Evolutionary conservation across 2,113 vertebrate species (phyloP), one percentile per base, ranked within the genome.

Genomic region (Salvelinus fontinalis): DNA sequence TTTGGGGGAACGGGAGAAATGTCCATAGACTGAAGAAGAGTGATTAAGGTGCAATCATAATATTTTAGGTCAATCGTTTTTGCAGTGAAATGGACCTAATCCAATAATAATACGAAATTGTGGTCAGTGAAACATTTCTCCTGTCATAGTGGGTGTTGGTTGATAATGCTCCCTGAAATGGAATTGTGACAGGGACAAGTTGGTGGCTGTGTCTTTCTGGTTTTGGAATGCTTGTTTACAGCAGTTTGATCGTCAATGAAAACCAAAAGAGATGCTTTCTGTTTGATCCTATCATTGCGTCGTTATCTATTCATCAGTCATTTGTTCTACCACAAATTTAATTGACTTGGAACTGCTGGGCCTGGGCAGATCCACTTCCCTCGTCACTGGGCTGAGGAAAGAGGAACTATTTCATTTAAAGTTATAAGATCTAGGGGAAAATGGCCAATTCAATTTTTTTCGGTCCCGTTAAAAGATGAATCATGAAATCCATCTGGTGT

Each of bases 401-500:
- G 18, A 39, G 14, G 67, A 27, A 29, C 26, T 18, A 29, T 67
- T 65, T 27, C 13, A 65, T 65, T 5, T 65, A 26, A 67, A 31
- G 12, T 44, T 3, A 27, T 16, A 60, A 69, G 59, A 49, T 31
- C 26, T n/a, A 22, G 22, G 16, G 51, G 14, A 9, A 22, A 54
- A 12, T 27, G 16, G 7, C 24, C 1, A 12, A 7, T 34, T 67
- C 0, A 5, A 34, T 71, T 24, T 26, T 26, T 27, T 16, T 22
- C 16, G 18, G 29, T 69, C 44, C 51, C 34, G 24, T 16, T 71
- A 60, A 29, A 26, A 66, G 11, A 72, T 78, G 11, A 48, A 70
- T 70, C 22, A 70, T 9, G 22, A 57, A 44, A 73, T 71, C 67
- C 76, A 73, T 78, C 62, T 68, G 71, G 70, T 78, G 54, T 64